Evolutionary conservation across 2,888 invertebrate genomes (phyloP), one percentile per base, ranked within the genome.

Genomic region (Gisinianus flammeolus): DNA sequence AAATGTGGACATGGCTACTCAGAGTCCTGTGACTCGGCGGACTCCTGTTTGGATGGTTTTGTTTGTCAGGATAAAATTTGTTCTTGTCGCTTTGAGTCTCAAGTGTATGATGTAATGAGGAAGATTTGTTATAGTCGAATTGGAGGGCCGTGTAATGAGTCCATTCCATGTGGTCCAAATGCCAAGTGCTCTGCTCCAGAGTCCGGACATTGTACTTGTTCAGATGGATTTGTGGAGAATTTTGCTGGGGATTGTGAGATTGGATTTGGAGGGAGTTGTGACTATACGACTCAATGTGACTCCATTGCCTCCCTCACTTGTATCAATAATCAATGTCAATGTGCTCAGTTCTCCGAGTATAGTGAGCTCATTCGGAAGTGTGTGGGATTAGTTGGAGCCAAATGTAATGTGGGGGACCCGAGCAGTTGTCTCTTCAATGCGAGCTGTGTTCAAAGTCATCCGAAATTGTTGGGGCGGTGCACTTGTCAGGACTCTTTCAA

Each of bases 311-410:
- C 35, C 8, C 74, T 78, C 22, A 22, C 56, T 19, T 78, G 78
- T 33, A 30, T 64, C 30, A 69, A 78, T 68, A 28, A 24, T 19
- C 28, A 54, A 16, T 78, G 78, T 35, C 52, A 52, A 12, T 78
- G 78, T 69, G 74, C 52, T 0, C 10, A 33, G 12, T 67, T 74
- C 31, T 16, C 67, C 1, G 2, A 35, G 19, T 78, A 33, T 26
- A 33, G 31, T 67, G 24, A 35, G 1, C 26, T 16, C 1, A 0
- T 24, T 12, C 22, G 73, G 24, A 78, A 74, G 33, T 78, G 78
- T 58, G 0, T 73, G 26, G 78, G 74, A 16, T 24, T 74, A 28
- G 74, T 74, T 22, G 78, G 78, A 28, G 64, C 74, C 1, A 64
- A 28, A 19, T 74, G 74, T 28, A 22, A 56, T 31, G 1, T 30